These are phyloP conservation scores for Drosophila trapezifrons DNA, from an alignment of 1,140 invertebrate species.

Conservation along the genomic window DNA sequence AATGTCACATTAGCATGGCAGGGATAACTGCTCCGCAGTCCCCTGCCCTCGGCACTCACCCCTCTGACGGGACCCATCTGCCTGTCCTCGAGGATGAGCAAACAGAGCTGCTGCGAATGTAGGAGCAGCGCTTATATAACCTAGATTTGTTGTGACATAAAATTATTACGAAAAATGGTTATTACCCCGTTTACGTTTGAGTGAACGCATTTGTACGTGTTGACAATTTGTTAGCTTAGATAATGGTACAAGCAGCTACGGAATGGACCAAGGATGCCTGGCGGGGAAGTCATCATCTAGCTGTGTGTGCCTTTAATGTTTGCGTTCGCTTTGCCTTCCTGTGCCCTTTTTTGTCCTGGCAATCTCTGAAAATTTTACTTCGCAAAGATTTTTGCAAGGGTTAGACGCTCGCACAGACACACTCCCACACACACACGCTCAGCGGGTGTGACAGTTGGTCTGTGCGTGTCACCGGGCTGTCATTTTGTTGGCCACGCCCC, in stretches of 20 bases:
- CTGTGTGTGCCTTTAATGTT: constrained; percentile 55
- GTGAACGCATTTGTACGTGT: constrained; percentile 83
- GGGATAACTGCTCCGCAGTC: constrained; percentile 13
- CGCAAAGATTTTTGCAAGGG: constrained; percentile 70
- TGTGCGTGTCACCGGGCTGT: constrained; percentile 78
- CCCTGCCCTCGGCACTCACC: not conserved
- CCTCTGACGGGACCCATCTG: constrained; percentile 38
- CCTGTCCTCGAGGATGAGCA: constrained; percentile 22
- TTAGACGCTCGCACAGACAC: constrained; percentile 49
- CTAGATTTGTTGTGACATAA: constrained; percentile 82
- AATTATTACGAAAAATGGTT: constrained; percentile 84
- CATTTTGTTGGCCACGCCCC: constrained; percentile 67
- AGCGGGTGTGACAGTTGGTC: constrained; percentile 79
- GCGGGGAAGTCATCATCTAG: constrained; percentile 58
- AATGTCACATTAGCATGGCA: constrained; percentile 45
- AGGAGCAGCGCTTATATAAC: constrained; percentile 64
- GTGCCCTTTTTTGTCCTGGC: constrained; percentile 47
- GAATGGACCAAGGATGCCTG: constrained; percentile 26
- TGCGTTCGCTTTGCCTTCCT: constrained; percentile 34
- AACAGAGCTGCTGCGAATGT: constrained; percentile 36
- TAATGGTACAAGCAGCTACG: constrained; percentile 67
- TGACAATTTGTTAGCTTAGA: constrained; percentile 83
- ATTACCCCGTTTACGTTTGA: constrained; percentile 84
- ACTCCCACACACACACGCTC: constrained; percentile 19
- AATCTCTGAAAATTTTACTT: constrained; percentile 71